phyloP scores from a whole-genome alignment of 2,113 vertebrate species.

The Puntigrus tetrazona region DNA sequence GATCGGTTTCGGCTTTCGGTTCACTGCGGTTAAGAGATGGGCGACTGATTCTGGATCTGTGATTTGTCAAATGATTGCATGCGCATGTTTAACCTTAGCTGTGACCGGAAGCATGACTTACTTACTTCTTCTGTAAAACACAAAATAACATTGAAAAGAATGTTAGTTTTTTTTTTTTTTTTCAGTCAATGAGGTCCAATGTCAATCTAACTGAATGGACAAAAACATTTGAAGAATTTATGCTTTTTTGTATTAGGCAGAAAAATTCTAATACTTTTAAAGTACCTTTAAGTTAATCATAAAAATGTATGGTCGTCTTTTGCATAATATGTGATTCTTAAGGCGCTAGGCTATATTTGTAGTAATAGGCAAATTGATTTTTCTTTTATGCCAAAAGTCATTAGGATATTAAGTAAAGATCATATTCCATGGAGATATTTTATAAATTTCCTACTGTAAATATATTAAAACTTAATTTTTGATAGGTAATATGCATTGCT shows the following conservation, averaged over 20 bases:
- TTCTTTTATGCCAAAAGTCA: no score
- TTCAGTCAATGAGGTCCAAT: background rate
- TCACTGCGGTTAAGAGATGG: slow-evolving; percentile 17
- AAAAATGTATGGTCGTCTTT: background rate
- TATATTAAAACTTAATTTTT: no score
- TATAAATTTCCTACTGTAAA: no score
- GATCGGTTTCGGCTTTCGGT: slow-evolving; percentile 3
- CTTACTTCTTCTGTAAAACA: slow-evolving; percentile 3
- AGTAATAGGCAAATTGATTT: no score
- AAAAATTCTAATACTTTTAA: background rate
- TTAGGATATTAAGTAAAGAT: no score
- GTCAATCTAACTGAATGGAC: background rate
- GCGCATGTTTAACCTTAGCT: background rate
- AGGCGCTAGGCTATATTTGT: no score
- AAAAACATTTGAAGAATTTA: background rate
- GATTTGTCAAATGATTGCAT: background rate
- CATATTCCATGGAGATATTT: no score
- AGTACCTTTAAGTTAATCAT: background rate
- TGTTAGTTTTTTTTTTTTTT: background rate
- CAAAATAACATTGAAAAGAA: background rate
- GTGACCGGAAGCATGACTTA: background rate
- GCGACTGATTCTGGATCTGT: background rate
- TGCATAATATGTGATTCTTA: no score
- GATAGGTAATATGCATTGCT: no score
- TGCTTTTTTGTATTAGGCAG: background rate